Base-by-base conservation (phyloP, 2,888 invertebrate genomes). In the Xylophagus ater region DNA sequence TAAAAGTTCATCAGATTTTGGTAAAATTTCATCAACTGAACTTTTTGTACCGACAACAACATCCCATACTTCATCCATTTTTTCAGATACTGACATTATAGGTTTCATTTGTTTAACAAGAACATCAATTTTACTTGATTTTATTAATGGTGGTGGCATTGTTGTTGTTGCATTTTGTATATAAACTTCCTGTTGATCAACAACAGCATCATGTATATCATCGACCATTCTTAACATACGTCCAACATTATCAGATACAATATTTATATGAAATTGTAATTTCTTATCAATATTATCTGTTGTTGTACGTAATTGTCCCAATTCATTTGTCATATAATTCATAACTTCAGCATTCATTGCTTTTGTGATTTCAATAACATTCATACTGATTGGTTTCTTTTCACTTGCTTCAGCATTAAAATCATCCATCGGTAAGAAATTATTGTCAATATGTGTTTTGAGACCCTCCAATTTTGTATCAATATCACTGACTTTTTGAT, bases 1-100 rank as follows among this genome's bases (percentile, higher is more conserved):
- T 10, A 89, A 65, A 4, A 88, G 65, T 51, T 86, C 85, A 56
- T 88, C 86, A 0, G 87, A 87, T 63, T 88, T 88, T 2, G 88
- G 87, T 25, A 88, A 74, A 36, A 88, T 68, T 58, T 85, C 80
- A 58, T 88, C 87, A 1, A 88, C 85, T 0, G 86, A 84, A 53
- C 82, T 85, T 57, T 88, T 88, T 3, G 87, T 87, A 10, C 87
- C 87, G 2, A 87, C 85, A 9, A 88, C 85, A 4, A 87, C 85
- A 57, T 85, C 81, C 87, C 87, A 88, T 4, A 88, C 86, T 62
- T 88, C 84, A 52, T 88, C 87, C 85, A 88, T 87, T 63, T 87
- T 87, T 57, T 86, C 85, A 0, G 86, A 83, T 1, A 87, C 86
- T 38, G 78, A 80, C 55, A 86, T 77, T 67, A 87, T 85, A 1